Percentiles rank a stretch among this genome's conserved stretches.
These are phyloP conservation scores for Drosophila sordidapex DNA, from an alignment of 2,888 invertebrate species.

Conservation along the genomic window DNA sequence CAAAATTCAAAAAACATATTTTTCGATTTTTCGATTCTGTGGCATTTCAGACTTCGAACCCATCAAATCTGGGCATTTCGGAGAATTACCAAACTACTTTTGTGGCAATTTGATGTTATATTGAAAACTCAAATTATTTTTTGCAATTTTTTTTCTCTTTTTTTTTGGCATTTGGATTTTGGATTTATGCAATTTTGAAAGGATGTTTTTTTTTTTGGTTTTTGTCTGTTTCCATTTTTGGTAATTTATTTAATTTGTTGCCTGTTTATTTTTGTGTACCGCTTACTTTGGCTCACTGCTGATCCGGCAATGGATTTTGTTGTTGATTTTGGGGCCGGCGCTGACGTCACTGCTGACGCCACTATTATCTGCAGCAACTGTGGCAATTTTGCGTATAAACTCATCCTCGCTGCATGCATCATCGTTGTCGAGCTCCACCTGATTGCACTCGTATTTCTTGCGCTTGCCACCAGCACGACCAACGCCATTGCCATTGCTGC, in stretches of 20 bases:
- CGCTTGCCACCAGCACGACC: conserved; percentile 69
- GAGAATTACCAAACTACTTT: conserved; percentile 1
- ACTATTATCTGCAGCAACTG: conserved; percentile 37
- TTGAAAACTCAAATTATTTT: background rate
- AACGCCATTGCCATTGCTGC: conserved; percentile 21
- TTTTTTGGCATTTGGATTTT: background rate
- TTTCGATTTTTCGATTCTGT: background rate
- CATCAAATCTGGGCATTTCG: conserved; percentile 4
- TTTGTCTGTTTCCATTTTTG: background rate
- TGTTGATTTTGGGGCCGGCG: conserved; percentile 9
- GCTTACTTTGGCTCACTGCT: conserved; percentile 65
- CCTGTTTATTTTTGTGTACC: conserved; percentile 19
- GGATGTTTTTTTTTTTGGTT: conserved; percentile 6
- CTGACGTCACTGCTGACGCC: conserved; percentile 7
- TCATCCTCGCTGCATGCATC: conserved; percentile 85
- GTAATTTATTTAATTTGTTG: conserved; percentile 5
- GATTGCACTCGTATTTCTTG: conserved; percentile 78
- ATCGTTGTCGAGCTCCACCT: conserved; percentile 84
- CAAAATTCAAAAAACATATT: conserved; percentile 11
- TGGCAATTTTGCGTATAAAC: conserved; percentile 84
- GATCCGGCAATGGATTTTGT: conserved; percentile 27
- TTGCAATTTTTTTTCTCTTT: background rate
- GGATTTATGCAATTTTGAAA: background rate
- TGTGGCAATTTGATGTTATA: background rate
- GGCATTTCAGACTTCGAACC: conserved; percentile 1